These are phyloP conservation scores for Thymelicus lineola DNA, from an alignment of 2,888 invertebrate species.

Conservation along the genomic window DNA sequence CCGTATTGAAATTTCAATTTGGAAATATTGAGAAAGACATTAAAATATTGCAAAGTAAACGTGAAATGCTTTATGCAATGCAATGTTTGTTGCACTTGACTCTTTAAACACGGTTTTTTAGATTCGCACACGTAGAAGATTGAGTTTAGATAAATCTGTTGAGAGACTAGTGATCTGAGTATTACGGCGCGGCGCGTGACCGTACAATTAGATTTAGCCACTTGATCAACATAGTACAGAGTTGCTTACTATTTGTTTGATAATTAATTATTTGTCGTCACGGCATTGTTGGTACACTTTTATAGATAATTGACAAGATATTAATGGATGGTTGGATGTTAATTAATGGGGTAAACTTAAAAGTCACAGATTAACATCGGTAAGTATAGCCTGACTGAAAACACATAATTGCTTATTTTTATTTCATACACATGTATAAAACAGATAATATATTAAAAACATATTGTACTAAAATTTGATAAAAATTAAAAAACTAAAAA, in stretches of 20 bases:
- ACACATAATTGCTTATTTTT: too few species aligned
- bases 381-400: too few species aligned
- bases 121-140: constrained; percentile 59
- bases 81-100: not conserved
- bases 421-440: too few species aligned
- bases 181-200: constrained; percentile 39
- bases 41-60: constrained; percentile 3
- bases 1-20: too few species aligned
- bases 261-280: constrained; percentile 3
- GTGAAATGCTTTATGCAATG: constrained; percentile 21
- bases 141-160: constrained; percentile 48
- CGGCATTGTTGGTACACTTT: not conserved
- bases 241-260: not conserved
- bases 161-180: constrained; percentile 3
- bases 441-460: too few species aligned
- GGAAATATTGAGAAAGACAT: not conserved
- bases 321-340: too few species aligned
- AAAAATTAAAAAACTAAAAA: too few species aligned
- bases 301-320: too few species aligned
- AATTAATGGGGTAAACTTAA: too few species aligned
- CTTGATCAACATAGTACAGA: not conserved
- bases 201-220: constrained; percentile 18
- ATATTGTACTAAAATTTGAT: too few species aligned
- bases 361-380: too few species aligned
- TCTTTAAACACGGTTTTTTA: constrained; percentile 13